Base-by-base conservation (phyloP, 2,797 vertebrate species). In the Hyperoplus immaculatus region DNA sequence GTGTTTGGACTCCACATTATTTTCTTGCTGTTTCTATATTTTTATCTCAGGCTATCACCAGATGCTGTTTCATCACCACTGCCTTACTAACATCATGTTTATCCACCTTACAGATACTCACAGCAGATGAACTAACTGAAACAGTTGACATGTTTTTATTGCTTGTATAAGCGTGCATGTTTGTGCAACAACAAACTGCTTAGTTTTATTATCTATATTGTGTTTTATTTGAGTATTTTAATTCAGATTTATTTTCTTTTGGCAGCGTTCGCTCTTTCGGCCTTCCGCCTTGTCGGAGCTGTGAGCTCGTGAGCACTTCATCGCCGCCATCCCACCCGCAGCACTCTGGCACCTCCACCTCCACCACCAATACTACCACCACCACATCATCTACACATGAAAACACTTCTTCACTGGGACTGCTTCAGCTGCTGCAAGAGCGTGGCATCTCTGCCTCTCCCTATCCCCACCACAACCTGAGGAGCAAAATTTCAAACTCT, bases 231-330 rank as follows among this genome's bases (percentile, higher is more conserved):
- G 54, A 36, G 1, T 39, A 65, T 29, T 43, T 71, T 75, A 6
- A 36, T 56, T 2, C 8, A 18, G 36, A 4, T 53, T 55, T 29
- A 21, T 3, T 80, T 41, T 86, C 72, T 46, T 14, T 89, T 59
- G 1, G 9, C 89, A 97, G 97, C 94, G 86, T 96, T 93, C 87
- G 45, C 90, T 80, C 95, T 93, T 81, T 91, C 93, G 77, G 93
- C 90, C 82, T 96, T 93, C 92, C 96, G 92, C 84, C 95, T 94
- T 89, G 91, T 96, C 87, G 95, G 93, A 94, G 91, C 95, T 55
- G 87, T 96, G 94, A 95, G 93, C 90, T 94, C 88, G 50, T 97
- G 92, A 96, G 65, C 68, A 61, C 88, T 8, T 86, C 88, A n/a
- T 61, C 75, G 6, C 21, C 77, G 6, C 21, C 77, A 29, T 79